Base-by-base conservation (phyloP, 2,113 vertebrate species). In the Hydrochoerus hydrochaeris region DNA sequence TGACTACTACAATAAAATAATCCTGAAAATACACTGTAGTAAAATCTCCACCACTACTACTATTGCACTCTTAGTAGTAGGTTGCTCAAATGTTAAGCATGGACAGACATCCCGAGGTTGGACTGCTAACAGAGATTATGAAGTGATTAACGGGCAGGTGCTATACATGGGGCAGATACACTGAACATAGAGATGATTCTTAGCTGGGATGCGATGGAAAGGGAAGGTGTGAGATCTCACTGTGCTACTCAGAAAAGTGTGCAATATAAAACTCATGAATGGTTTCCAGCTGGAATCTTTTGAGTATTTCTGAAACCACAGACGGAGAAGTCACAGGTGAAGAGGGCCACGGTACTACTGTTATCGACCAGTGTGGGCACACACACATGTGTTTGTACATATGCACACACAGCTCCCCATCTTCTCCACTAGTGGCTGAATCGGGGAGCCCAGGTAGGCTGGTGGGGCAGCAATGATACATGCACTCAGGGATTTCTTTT, bases 401-500 rank as follows among this genome's bases (percentile, higher is more conserved):
- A 73, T 20, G 38, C 10, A 35, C 3, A 20, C n/a, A 30, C 4
- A 30, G 5, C 24, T 28, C 2, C 24, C 44, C 44, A 30, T 32
- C 35, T 24, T 41, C 26, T 84, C 80, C 3, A 24, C 4, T 54
- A 35, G 30, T 44, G 49, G 38, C 30, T 22, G 9, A 16, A 5
- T 54, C 0, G n/a, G 22, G 38, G 41, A 7, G 24, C 60, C 69
- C 67, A 24, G 30, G 26, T 0, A 60, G 52, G 38, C 30, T 17
- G 16, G 17, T 0, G 20, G 17, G 32, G 22, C 22, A 14, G 41
- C 0, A 0, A 20, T 10, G 80, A 82, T 1, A 38, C 0, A 20
- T 1, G 24, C 7, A 58, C 16, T 32, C 46, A 11, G 52, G 22
- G 44, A 26, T 28, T 32, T 46, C 11, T 3, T 52, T n/a, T 17